Evolutionary conservation across 2,797 vertebrate species (phyloP).

Genomic region (Pampus argenteus): DNA sequence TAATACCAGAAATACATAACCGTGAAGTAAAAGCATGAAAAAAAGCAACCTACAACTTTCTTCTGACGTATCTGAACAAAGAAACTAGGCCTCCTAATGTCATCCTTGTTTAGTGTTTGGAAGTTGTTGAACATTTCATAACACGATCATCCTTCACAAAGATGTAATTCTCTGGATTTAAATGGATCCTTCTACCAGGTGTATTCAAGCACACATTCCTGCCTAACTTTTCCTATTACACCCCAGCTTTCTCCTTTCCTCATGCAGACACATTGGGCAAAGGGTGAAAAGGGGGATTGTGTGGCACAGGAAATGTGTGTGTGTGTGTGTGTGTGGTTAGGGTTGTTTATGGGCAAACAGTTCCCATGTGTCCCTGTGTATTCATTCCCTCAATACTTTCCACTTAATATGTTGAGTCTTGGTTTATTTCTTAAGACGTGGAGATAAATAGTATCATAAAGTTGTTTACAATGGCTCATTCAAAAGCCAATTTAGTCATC

Average conservation of each 20-base stretch:
- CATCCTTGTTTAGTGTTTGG: slow-evolving; percentile 41
- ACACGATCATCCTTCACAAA: slow-evolving; percentile 21
- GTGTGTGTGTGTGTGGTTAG: slow-evolving; percentile 43
- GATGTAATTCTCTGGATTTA: slow-evolving; percentile 2
- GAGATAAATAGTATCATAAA: slow-evolving; percentile 22
- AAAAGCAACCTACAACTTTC: neutral
- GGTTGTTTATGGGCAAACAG: slow-evolving; percentile 60
- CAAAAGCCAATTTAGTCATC: slow-evolving; percentile 9
- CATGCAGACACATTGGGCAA: slow-evolving; percentile 10
- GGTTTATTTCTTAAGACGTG: slow-evolving; percentile 18
- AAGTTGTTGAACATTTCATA: slow-evolving; percentile 36
- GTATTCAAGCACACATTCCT: neutral
- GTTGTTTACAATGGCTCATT: slow-evolving; percentile 14
- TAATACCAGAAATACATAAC: neutral
- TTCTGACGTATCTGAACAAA: slow-evolving; percentile 44
- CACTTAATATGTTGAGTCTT: slow-evolving; percentile 24
- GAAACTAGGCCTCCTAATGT: slow-evolving; percentile 1
- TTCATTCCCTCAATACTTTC: slow-evolving; percentile 64
- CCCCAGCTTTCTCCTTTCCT: neutral
- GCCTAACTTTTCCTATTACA: neutral
- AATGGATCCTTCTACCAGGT: neutral
- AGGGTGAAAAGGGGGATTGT: slow-evolving; percentile 61
- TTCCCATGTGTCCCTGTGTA: slow-evolving; percentile 42
- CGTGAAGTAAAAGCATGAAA: neutral
- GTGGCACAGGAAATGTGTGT: slow-evolving; percentile 52